A percentile compares a stretch with the other conserved stretches of the same genome.
phyloP scores from a whole-genome alignment of 2,888 invertebrate genomes.

The Gari tellinella region DNA sequence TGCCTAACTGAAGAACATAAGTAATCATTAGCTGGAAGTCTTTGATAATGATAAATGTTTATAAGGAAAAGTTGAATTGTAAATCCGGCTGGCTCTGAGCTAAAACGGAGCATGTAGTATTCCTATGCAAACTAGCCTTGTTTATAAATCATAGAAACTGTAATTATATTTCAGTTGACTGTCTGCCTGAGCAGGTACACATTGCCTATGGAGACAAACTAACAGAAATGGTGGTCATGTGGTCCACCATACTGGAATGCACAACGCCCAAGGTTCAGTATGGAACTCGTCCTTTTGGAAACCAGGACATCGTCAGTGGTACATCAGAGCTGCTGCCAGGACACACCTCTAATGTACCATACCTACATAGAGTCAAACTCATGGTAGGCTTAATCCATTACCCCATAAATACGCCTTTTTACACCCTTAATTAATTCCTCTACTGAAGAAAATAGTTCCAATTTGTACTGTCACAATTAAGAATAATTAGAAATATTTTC shows the following conservation, averaged over 20 bases:
- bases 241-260: slow-evolving; percentile 13
- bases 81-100: no score
- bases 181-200: slow-evolving; percentile 15
- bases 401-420: no score
- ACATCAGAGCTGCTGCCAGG: neutral
- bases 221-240: slow-evolving; percentile 18
- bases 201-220: slow-evolving; percentile 10
- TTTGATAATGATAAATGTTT: no score
- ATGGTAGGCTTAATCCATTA: neutral
- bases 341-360: slow-evolving; percentile 3
- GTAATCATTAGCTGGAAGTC: no score
- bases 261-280: slow-evolving; percentile 7
- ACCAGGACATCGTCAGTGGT: neutral
- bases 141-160: neutral
- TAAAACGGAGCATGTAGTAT: no score
- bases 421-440: no score
- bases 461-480: no score
- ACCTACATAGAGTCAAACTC: slow-evolving; percentile 14
- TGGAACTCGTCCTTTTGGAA: neutral
- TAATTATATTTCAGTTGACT: slow-evolving; percentile 9
- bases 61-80: no score
- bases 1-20: no score
- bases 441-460: no score
- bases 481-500: no score
- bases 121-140: neutral